phyloP scores from a whole-genome alignment of 2,113 vertebrate genomes.

The Gnathonemus longibarbis region DNA sequence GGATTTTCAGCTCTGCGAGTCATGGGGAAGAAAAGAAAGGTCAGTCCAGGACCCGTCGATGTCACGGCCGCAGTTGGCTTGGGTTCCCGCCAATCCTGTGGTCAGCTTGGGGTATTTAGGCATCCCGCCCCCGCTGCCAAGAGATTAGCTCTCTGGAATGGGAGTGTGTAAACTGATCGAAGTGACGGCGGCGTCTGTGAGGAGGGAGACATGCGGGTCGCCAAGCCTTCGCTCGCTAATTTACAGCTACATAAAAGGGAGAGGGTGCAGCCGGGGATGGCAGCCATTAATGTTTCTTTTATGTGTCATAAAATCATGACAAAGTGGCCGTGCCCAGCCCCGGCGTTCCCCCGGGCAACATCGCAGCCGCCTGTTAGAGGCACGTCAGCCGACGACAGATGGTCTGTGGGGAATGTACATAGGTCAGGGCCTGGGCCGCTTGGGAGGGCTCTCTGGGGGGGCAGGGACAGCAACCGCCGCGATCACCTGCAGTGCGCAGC shows the following conservation, averaged over 20 bases:
- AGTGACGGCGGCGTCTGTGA: not conserved
- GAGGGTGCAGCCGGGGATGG: not conserved
- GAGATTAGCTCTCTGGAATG: not conserved
- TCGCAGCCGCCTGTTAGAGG: not conserved
- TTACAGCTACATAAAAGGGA: slow-evolving; percentile 9
- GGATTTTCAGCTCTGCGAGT: slow-evolving; percentile 80
- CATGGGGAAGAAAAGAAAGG: not conserved
- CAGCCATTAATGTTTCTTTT: slow-evolving; percentile 1
- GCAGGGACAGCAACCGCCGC: not conserved
- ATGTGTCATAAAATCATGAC: slow-evolving; percentile 8
- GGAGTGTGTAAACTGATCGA: not conserved
- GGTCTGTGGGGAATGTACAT: not conserved
- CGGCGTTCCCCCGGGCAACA: not conserved
- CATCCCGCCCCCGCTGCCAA: not conserved
- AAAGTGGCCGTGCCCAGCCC: not conserved
- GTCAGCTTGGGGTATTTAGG: not conserved
- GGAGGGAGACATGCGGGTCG: not conserved
- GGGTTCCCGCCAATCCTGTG: not conserved
- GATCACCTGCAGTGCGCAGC: slow-evolving; percentile 65
- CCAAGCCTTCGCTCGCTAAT: not conserved
- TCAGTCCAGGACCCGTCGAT: not conserved
- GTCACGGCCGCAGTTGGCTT: not conserved
- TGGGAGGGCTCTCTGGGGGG: not conserved
- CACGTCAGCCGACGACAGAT: not conserved
- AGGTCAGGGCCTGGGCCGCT: not conserved